phyloP scores from a whole-genome alignment of 2,113 vertebrate genomes.

The Pomatorhinus ruficollis region DNA sequence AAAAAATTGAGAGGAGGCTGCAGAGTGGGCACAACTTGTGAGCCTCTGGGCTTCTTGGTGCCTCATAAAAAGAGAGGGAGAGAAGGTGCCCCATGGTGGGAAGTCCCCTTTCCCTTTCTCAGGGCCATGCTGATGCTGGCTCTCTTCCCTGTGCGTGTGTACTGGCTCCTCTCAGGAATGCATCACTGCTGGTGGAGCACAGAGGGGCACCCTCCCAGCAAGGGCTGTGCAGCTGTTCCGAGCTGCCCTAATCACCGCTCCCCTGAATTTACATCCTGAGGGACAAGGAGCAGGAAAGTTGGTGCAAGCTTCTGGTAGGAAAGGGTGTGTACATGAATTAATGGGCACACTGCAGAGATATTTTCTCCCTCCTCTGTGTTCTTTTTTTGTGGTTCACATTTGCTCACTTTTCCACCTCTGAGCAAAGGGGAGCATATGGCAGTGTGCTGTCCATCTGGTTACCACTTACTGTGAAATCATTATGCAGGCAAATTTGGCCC shows the following conservation, averaged over 20 bases:
- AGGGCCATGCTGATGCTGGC: accelerated
- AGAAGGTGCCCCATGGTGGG: not conserved
- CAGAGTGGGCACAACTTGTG: not conserved
- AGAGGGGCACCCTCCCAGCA: not conserved
- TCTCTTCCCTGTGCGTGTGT: accelerated
- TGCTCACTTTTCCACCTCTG: conserved; percentile 16
- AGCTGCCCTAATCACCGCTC: accelerated
- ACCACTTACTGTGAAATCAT: conserved; percentile 23
- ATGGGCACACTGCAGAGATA: not conserved
- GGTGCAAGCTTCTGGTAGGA: not conserved
- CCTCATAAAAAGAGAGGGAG: accelerated
- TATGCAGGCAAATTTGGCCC: conserved; percentile 25
- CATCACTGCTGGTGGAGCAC: not conserved
- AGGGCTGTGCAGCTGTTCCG: not conserved
- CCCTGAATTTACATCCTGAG: not conserved
- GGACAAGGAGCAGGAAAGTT: not conserved
- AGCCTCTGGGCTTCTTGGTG: not conserved
- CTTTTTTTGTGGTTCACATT: not conserved
- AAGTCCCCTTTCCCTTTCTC: not conserved
- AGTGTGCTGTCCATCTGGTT: conserved; percentile 40
- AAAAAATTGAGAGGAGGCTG: not conserved
- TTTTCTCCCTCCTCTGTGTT: not conserved
- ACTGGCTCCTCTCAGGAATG: not conserved
- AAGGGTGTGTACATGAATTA: not conserved
- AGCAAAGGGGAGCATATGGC: conserved; percentile 41